Evolutionary conservation across 1,140 invertebrate species (phyloP), one percentile per base, ranked within the genome.

Genomic region (Diorhabda sublineata): DNA sequence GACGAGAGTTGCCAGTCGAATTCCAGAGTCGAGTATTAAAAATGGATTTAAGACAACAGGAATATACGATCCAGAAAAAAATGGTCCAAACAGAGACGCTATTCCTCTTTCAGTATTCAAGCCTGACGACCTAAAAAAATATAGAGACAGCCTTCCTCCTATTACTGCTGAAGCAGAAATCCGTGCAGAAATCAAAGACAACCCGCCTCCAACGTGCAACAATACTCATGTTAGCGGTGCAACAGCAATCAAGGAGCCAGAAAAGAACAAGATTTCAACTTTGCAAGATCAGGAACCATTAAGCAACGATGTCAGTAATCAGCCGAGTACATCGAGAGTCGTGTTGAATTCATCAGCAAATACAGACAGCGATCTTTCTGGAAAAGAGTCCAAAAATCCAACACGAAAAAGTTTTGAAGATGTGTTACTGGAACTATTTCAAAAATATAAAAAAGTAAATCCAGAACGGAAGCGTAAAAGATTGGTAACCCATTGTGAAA

Each of bases 381-480:
- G 6, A 56, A 6, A n/a, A n/a, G 52, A 56, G n/a, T 56, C 52
- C 6, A n/a, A 56, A 56, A 56, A 56, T 7, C 52, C 52, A 56
- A 56, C 52, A 56, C 52, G 52, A 56, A 56, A 56, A 56, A 56
- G 52, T 56, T 56, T 56, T 56, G 52, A 56, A 56, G 52, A 56
- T 56, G 52, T 26, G 26, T 26, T 26, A 26, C 26, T 26, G 26
- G 26, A 26, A 26, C 26, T 26, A 26, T 26, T 26, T 26, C 26
- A 26, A 26, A 26, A 26, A 26, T 0, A 26, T 26, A 1, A 26
- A 26, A 26, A 26, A 26, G 26, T 26, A 26, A 26, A 26, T 26
- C 26, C 26, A 26, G 26, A 26, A 26, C 26, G 1, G 26, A 26
- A 26, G 26, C 26, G 26, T 26, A 26, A 26, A 26, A 26, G 26